phyloP scores from a whole-genome alignment of 2,113 vertebrate species.

The Vireo altiloquus region DNA sequence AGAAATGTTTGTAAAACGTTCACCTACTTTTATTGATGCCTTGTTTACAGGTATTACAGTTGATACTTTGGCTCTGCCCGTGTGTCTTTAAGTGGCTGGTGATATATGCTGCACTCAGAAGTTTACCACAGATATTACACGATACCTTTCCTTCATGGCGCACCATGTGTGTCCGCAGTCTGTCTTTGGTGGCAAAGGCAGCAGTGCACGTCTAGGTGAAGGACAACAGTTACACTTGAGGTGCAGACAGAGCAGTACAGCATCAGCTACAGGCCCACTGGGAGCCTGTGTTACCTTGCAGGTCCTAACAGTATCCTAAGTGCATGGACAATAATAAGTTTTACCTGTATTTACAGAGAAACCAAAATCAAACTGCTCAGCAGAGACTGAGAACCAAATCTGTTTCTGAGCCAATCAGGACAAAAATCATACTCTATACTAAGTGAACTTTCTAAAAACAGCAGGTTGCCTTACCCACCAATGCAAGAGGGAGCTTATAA shows the following conservation, averaged over 20 bases:
- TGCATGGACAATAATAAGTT: not conserved
- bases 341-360: not conserved
- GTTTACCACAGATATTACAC: conserved; percentile 98
- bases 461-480: not conserved
- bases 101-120: conserved; percentile 97
- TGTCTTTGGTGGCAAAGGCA: conserved; percentile 99
- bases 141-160: conserved; percentile 98
- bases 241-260: conserved; percentile 55
- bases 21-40: conserved; percentile 86
- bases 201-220: conserved; percentile 90
- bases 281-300: conserved; percentile 13
- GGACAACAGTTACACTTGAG: conserved; percentile 71
- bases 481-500: not conserved
- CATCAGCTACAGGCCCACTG: not conserved
- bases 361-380: not conserved
- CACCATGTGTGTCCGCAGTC: conserved; percentile 97
- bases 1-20: conserved; percentile 47
- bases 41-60: conserved; percentile 97
- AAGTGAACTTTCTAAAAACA: not conserved
- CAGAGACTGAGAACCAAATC: not conserved
- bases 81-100: conserved; percentile 99
- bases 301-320: not conserved
- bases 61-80: conserved; percentile 89
- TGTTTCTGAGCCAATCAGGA: not conserved
- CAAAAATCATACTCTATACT: not conserved